Evolutionary conservation across 2,113 vertebrate species (phyloP).

Genomic region (Stigmatopora argus): DNA sequence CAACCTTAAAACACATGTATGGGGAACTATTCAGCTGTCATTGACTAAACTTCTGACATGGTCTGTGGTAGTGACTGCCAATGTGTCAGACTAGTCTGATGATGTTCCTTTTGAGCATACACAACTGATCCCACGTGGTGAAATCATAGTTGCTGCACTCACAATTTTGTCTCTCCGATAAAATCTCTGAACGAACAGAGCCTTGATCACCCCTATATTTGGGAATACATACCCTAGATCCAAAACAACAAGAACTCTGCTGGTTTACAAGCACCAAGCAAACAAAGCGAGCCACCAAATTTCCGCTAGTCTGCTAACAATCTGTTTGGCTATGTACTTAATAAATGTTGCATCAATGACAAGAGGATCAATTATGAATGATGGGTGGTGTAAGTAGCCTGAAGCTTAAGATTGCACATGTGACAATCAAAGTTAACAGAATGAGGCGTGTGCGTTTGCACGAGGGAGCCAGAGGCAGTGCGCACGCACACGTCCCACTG

Average conservation of each 20-base stretch:
- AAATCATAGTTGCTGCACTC: conserved; percentile 18
- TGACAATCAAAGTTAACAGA: conserved; percentile 40
- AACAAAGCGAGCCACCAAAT: conserved; percentile 24
- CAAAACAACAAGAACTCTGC: conserved; percentile 30
- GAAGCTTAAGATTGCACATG: conserved; percentile 31
- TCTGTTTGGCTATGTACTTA: conserved; percentile 27
- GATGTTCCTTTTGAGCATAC: conserved; percentile 12
- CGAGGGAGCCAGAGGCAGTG: conserved; percentile 5
- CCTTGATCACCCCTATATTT: conserved; percentile 47
- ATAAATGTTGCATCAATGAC: conserved; percentile 42
- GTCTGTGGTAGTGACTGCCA: conserved; percentile 32
- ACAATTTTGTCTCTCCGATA: conserved; percentile 28
- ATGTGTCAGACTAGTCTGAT: conserved; percentile 19
- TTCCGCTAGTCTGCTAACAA: conserved; percentile 18
- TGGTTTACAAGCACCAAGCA: conserved; percentile 21
- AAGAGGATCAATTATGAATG: conserved; percentile 36
- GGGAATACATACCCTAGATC: conserved; percentile 41
- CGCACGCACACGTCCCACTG: conserved; percentile 2
- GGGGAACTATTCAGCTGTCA: conserved; percentile 24
- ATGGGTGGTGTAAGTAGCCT: conserved; percentile 23
- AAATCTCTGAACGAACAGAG: conserved; percentile 32
- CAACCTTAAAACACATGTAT: conserved; percentile 18
- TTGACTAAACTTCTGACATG: conserved; percentile 33
- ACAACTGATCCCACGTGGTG: conserved; percentile 11
- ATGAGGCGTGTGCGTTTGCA: conserved; percentile 17